Evolutionary conservation across 2,888 invertebrate genomes (phyloP), one percentile per base, ranked within the genome.

Genomic region (Sisyra terminalis): DNA sequence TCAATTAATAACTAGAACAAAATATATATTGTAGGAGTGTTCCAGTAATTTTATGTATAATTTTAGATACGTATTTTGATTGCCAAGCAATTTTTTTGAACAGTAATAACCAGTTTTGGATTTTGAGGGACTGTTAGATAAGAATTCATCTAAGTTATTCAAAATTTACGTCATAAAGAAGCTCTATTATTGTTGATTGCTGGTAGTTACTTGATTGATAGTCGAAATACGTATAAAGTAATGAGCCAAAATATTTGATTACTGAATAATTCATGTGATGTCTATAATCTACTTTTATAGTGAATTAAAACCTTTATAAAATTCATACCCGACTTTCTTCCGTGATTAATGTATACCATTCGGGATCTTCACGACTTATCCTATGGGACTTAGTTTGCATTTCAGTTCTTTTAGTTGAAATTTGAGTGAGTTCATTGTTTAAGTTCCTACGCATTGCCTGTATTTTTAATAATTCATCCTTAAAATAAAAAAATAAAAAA

Each of bases 371-470:
- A 48, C 87, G 70, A 54, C 75, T 73, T 0, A 79, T 78, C 55
- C 78, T 76, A 51, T 85, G 83, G 59, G 87, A 68, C 52, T 86
- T 82, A 0, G 72, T 70, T 50, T 82, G 79, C 1, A 88, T 62
- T 45, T 78, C 77, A 50, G 80, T 78, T 4, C 87, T 62, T 46
- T 72, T 65, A 6, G 67, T 65, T 48, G 82, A 75, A 1, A 81
- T 61, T 17, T 65, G 64, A 3, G 70, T 65, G 16, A 84, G 58
- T 52, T 75, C 69, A 3, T 65, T 58, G 2, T 78, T 77, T 3
- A 74, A 61, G 38, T 75, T 72, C 3, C 82, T 62, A 13, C 83
- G 60, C 42, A 66, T 59, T 40, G 79, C 75, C 57, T 84, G 83
- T 0, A 78, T 73, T 18, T 63, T 54, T 49, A 75, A 67, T 52